Conservation (phyloP, 92 coral and sea anemone genomes). For the Micromussa lordhowensis region DNA sequence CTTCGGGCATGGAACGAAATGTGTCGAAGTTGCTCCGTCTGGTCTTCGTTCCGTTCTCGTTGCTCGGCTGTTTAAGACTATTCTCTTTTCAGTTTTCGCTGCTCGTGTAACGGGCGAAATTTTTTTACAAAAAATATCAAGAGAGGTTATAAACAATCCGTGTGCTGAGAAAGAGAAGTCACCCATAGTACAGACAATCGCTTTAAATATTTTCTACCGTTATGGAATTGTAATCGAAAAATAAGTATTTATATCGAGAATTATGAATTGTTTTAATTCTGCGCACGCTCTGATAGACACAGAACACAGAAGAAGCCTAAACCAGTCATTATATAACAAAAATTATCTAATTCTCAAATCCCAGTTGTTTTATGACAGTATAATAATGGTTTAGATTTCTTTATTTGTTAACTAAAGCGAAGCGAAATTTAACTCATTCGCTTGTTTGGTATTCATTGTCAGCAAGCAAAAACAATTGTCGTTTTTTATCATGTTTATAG, state of each 20-base stretch:
- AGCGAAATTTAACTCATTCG: neutral
- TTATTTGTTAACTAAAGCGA: neutral
- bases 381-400: too few relatives aligned
- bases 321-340: too few relatives aligned
- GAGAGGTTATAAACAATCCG: too few relatives aligned
- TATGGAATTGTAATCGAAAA: neutral
- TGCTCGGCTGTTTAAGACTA: neutral
- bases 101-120: too few relatives aligned
- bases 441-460: neutral
- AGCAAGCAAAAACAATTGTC: neutral
- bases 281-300: too few relatives aligned
- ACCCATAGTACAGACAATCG: neutral
- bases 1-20: neutral
- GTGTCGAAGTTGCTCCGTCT: neutral
- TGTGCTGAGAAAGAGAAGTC: neutral
- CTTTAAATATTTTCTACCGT: neutral
- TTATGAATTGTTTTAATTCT: too few relatives aligned
- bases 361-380: too few relatives aligned
- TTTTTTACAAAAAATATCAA: too few relatives aligned
- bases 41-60: too few relatives aligned
- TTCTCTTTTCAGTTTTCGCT: too few relatives aligned
- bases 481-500: neutral
- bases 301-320: too few relatives aligned
- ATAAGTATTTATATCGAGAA: neutral
- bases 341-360: too few relatives aligned